Conservation (phyloP, 2,113 vertebrate species). For the Heliornis fulica region DNA sequence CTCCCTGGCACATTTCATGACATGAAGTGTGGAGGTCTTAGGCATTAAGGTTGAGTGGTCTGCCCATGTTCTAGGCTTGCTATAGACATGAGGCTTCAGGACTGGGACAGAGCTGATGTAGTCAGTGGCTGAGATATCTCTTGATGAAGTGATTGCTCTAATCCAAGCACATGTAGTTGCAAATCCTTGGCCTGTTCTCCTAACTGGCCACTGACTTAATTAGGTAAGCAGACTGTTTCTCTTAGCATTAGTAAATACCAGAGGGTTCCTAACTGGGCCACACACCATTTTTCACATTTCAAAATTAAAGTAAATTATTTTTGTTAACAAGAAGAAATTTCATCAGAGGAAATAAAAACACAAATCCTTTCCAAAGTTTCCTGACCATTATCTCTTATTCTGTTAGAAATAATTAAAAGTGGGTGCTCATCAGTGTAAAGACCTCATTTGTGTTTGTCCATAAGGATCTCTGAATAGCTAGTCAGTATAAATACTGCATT, state of each 20-base stretch:
- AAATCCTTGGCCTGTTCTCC: not conserved
- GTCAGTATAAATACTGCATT: constrained; percentile 35
- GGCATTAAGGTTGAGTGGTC: not conserved
- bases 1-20: too few species aligned
- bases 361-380: not conserved
- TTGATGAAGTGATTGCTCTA: not conserved
- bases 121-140: not conserved
- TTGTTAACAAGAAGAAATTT: not conserved
- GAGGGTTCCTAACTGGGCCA: not conserved
- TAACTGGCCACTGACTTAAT: not conserved
- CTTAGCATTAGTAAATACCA: not conserved
- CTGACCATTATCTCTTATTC: not conserved
- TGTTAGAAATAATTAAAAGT: not conserved
- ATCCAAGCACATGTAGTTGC: not conserved
- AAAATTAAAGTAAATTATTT: not conserved
- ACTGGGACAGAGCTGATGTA: not conserved
- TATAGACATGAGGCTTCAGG: not conserved
- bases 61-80: not conserved
- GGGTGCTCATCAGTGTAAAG: not conserved
- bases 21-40: not conserved
- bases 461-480: constrained; percentile 33
- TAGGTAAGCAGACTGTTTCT: not conserved
- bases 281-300: not conserved
- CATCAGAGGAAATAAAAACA: not conserved
- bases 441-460: constrained; percentile 23